A percentile compares a stretch with the other conserved stretches of the same genome.
Conservation (phyloP, 2,797 vertebrate genomes). For the Brotula barbata region DNA sequence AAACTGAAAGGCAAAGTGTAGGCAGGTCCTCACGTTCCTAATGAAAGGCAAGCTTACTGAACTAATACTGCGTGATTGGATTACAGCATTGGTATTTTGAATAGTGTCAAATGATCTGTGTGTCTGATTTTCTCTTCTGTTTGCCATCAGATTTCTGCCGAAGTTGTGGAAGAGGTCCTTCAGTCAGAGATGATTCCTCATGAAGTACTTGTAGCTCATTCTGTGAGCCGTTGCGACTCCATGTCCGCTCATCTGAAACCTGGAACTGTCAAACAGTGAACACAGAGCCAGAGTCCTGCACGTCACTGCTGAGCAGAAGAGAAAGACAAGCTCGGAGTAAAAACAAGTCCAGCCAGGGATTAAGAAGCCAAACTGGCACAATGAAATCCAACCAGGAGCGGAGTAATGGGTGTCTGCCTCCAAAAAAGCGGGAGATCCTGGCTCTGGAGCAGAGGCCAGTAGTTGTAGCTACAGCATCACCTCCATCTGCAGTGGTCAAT, state of each 20-base stretch:
- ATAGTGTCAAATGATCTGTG: not conserved
- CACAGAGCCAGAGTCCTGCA: conserved; percentile 29
- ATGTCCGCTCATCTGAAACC: conserved; percentile 83
- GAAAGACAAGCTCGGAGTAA: conserved; percentile 22
- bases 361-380: conserved; percentile 44
- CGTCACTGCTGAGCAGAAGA: conserved; percentile 25
- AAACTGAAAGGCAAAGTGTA: conserved; percentile 13
- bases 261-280: conserved; percentile 82
- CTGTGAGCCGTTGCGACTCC: conserved; percentile 87
- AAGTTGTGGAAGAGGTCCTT: conserved; percentile 73
- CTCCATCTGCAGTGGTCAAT: conserved; percentile 66
- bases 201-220: conserved; percentile 90
- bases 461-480: conserved; percentile 70
- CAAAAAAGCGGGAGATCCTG: conserved; percentile 97
- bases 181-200: conserved; percentile 96
- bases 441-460: conserved; percentile 90
- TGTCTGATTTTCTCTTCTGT: conserved; percentile 39
- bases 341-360: conserved; percentile 22
- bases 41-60: conserved; percentile 16
- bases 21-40: no score
- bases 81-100: no score
- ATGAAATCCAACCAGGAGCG: conserved; percentile 99
- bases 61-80: no score
- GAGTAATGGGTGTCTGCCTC: conserved; percentile 97
- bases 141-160: conserved; percentile 80